Conservation (phyloP, 2,888 invertebrate genomes). For the Hemithea aestivaria region DNA sequence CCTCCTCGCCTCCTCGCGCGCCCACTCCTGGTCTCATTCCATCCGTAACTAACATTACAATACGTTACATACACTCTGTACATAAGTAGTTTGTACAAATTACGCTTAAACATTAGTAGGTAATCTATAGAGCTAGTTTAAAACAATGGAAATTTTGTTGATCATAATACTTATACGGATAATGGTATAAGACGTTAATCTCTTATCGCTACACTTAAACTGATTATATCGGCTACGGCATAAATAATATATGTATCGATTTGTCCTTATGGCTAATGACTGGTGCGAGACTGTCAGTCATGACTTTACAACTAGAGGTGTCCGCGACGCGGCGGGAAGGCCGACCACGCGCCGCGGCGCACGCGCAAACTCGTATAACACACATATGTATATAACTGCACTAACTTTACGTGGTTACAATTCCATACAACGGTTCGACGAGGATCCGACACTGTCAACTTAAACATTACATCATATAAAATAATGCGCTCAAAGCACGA, state of each 20-base stretch:
- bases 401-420: slow-evolving; percentile 47
- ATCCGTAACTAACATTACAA: no score
- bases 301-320: slow-evolving; percentile 48
- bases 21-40: slow-evolving; percentile 5
- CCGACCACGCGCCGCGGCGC: not conserved
- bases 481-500: slow-evolving; percentile 73
- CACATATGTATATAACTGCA: slow-evolving; percentile 42
- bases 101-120: slow-evolving; percentile 51
- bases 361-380: slow-evolving; percentile 9
- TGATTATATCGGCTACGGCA: slow-evolving; percentile 62
- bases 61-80: slow-evolving; percentile 60
- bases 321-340: slow-evolving; percentile 4
- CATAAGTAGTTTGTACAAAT: slow-evolving; percentile 75
- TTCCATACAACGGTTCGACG: slow-evolving; percentile 58
- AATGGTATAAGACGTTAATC: slow-evolving; percentile 73
- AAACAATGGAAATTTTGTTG: slow-evolving; percentile 76
- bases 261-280: slow-evolving; percentile 63
- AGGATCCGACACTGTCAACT: slow-evolving; percentile 44
- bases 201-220: slow-evolving; percentile 63
- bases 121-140: slow-evolving; percentile 58
- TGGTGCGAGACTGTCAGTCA: slow-evolving; percentile 69
- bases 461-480: slow-evolving; percentile 59
- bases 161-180: slow-evolving; percentile 74
- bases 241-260: slow-evolving; percentile 56
- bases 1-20: slow-evolving; percentile 38